phyloP scores from a whole-genome alignment of 2,888 invertebrate species.

The Fragum fragum region DNA sequence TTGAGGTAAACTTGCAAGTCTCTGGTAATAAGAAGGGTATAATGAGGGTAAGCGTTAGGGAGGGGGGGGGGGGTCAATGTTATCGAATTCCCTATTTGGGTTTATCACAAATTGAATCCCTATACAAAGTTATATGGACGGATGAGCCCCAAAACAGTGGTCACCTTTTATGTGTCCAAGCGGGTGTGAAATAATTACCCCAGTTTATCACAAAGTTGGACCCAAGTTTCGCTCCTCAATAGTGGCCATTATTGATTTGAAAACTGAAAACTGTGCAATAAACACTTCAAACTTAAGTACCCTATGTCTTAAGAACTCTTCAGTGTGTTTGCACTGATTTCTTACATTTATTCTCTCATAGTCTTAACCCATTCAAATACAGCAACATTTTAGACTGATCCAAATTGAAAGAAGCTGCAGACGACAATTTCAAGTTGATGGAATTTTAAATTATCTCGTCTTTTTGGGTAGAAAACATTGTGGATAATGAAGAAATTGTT shows the following conservation, averaged over 20 bases:
- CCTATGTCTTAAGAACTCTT: not conserved
- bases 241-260: slow-evolving; percentile 6
- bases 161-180: slow-evolving; percentile 2
- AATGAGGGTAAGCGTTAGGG: too few relatives aligned
- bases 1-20: too few relatives aligned
- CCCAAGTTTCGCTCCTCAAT: slow-evolving; percentile 10
- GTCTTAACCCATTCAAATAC: too few relatives aligned
- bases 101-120: not conserved
- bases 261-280: slow-evolving; percentile 12
- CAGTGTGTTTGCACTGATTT: not conserved
- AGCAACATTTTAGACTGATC: too few relatives aligned
- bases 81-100: not conserved
- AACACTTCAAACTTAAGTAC: slow-evolving; percentile 10
- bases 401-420: too few relatives aligned
- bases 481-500: too few relatives aligned
- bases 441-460: too few relatives aligned
- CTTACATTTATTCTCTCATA: not conserved
- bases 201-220: not conserved
- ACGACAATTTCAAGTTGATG: too few relatives aligned
- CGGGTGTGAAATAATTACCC: slow-evolving; percentile 8
- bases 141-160: not conserved
- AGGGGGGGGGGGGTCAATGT: not conserved
- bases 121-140: slow-evolving; percentile 16
- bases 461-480: too few relatives aligned
- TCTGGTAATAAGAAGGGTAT: too few relatives aligned